Conservation (phyloP, 2,113 vertebrate genomes). For the Brachyhypopomus occidentalis region DNA sequence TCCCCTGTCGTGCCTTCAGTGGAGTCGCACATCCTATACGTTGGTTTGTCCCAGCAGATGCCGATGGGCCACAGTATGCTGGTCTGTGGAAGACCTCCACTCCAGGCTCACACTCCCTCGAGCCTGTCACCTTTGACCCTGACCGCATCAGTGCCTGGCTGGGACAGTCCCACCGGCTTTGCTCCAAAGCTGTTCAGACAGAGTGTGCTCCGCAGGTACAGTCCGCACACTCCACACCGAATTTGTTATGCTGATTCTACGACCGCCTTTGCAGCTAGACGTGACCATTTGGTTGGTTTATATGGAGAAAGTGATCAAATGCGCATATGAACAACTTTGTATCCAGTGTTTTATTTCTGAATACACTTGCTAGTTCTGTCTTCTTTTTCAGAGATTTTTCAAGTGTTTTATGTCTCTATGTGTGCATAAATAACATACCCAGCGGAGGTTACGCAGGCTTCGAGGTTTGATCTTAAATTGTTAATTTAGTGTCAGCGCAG, state of each 20-base stretch:
- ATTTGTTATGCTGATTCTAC: neutral
- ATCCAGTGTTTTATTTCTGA: no score
- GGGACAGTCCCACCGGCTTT: conserved; percentile 61
- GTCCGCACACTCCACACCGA: neutral
- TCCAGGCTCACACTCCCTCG: conserved; percentile 40
- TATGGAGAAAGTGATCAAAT: no score
- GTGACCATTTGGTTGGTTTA: neutral
- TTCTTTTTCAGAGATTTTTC: no score
- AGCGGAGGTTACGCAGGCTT: neutral
- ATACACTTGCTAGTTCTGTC: no score
- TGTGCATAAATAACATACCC: neutral
- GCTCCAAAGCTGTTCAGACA: conserved; percentile 68
- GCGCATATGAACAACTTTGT: no score
- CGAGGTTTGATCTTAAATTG: neutral
- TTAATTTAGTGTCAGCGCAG: neutral
- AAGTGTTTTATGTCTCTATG: no score
- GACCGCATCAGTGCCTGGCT: conserved; percentile 75
- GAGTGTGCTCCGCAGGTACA: conserved; percentile 51
- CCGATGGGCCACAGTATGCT: neutral
- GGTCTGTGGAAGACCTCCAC: conserved; percentile 58
- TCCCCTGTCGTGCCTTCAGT: neutral
- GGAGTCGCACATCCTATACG: neutral
- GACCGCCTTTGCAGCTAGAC: neutral
- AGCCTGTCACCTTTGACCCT: conserved; percentile 64
- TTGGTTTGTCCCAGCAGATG: conserved; percentile 25